Conservation (phyloP, 64 coral and sea anemone genomes). For the Montipora capricornis region DNA sequence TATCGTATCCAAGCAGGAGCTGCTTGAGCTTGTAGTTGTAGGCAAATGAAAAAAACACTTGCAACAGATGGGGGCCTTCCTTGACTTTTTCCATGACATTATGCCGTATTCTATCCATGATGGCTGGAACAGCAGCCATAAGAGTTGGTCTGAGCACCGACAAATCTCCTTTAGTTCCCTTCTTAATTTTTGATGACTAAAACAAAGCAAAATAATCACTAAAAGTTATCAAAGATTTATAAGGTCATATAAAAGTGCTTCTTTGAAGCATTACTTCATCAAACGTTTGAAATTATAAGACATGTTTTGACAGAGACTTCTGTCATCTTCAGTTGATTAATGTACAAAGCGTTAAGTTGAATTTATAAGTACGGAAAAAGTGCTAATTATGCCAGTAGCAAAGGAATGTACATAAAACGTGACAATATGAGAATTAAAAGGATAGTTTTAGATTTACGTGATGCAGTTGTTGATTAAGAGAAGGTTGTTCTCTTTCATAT, state of each 20-base stretch:
- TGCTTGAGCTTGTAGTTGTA: constrained; percentile 96
- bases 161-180: constrained; percentile 93
- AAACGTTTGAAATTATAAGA: too few species aligned
- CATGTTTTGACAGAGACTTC: too few species aligned
- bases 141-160: constrained; percentile 87
- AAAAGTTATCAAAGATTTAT: not conserved
- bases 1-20: constrained; percentile 89
- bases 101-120: constrained; percentile 96
- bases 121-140: constrained; percentile 94
- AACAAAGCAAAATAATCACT: not conserved
- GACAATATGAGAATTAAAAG: too few species aligned
- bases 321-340: too few species aligned
- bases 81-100: constrained; percentile 98
- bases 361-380: too few species aligned
- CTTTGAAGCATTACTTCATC: too few species aligned
- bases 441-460: too few species aligned
- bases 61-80: constrained; percentile 82
- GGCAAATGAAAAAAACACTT: constrained; percentile 92
- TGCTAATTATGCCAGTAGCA: too few species aligned
- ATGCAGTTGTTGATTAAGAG: too few species aligned
- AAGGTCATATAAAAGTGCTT: not conserved
- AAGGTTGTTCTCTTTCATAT: too few species aligned
- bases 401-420: too few species aligned
- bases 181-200: constrained; percentile 98
- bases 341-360: too few species aligned